Base-by-base conservation (phyloP, 1,140 invertebrate genomes). In the Manduca sexta region DNA sequence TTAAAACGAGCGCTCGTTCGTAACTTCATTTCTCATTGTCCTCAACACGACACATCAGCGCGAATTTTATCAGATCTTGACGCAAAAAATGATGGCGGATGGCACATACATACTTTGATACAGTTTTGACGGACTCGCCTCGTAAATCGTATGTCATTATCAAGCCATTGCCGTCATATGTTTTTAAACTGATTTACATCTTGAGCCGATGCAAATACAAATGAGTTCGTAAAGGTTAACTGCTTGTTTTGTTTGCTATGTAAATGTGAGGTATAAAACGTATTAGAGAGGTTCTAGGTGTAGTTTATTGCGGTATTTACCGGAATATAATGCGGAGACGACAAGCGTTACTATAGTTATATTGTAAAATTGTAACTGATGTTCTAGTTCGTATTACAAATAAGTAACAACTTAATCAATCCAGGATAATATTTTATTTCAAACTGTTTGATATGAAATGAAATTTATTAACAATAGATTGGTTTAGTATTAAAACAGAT, bases 121-220 rank as follows among this genome's bases (percentile, higher is more conserved):
- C 72, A 78, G 72, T 74, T 78, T 74, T 71, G 66, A 78, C 61
- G 64, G 66, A 60, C 49, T 60, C 51, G 55, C 55, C 57, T 67
- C 69, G 68, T 76, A 67, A 26, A 79, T 67, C 67, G 69, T 71
- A 61, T 60, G 67, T 76, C 73, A 74, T 76, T 76, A 76, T 60
- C 57, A 74, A 76, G 75, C 71, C 73, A 76, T 76, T 76, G 75
- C 74, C 75, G 68, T 79, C 69, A 69, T 69, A 74, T 76, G 66
- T 71, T 72, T 46, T 72, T 64, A 60, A 56, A 59, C 62, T 64
- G 57, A 56, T 69, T 71, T 64, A 44, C 40, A 43, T 60, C 67
- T 61, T 5, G 43, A 51, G 57, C 60, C 49, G 61, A 64, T 15
- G 21, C 41, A 39, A 61, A 64, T 15, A 15, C 41, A 39, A 26